A percentile compares a stretch with the other conserved stretches of the same genome.
Evolutionary conservation across 2,797 vertebrate species (phyloP).

Genomic region (Sebastes kiyomatsui): DNA sequence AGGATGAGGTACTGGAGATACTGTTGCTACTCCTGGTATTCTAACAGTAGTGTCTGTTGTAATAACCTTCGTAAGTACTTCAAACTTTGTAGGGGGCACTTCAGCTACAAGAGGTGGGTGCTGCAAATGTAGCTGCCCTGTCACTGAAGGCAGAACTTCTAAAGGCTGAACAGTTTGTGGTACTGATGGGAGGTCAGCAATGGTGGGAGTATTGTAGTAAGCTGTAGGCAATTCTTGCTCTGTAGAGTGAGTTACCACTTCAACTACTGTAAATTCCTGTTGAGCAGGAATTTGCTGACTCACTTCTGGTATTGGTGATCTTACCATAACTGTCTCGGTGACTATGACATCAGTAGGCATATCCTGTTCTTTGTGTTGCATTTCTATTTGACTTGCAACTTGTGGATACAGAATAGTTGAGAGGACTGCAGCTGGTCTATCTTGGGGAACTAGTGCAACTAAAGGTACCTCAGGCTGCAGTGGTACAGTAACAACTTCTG

Average conservation of each 20-base stretch:
- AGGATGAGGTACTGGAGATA: conserved; percentile 25
- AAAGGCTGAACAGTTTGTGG: conserved; percentile 33
- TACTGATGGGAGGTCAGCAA: conserved; percentile 18
- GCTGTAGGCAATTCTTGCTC: conserved; percentile 23
- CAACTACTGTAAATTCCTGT: conserved; percentile 8
- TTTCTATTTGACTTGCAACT: conserved; percentile 36
- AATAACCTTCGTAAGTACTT: conserved; percentile 42
- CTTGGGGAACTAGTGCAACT: conserved; percentile 23
- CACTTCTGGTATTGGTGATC: conserved; percentile 22
- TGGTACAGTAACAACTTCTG: conserved; percentile 29
- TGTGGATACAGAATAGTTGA: conserved; percentile 21
- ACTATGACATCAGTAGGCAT: conserved; percentile 17
- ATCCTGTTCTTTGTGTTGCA: conserved; percentile 30
- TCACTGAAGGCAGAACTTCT: conserved; percentile 16
- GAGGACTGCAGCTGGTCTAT: conserved; percentile 2
- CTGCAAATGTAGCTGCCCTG: conserved; percentile 22
- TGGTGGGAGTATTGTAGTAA: conserved; percentile 11
- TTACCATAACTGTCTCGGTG: conserved; percentile 13
- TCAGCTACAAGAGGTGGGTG: conserved; percentile 27
- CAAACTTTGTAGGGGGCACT: conserved; percentile 12
- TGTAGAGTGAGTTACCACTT: conserved; percentile 10
- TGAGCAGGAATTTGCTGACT: conserved; percentile 34
- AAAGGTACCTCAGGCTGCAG: conserved; percentile 22
- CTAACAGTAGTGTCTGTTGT: conserved; percentile 24
- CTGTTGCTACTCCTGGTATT: conserved; percentile 44